Conservation (phyloP, 2,113 vertebrate species). For the Xenus cinereus region DNA sequence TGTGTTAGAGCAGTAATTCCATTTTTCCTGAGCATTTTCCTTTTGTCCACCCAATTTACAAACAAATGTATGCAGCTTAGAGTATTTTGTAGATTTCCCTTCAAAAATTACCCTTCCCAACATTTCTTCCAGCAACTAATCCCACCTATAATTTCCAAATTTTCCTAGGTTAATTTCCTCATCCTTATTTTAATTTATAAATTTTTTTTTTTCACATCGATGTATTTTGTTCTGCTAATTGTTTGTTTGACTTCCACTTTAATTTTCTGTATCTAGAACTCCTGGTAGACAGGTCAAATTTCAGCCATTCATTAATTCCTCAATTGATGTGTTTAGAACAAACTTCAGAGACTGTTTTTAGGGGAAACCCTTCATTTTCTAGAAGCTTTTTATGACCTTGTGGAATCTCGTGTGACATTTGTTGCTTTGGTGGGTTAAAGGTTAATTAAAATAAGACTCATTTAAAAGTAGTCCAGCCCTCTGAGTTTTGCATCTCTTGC, state of each 20-base stretch:
- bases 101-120: conserved; percentile 29
- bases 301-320: conserved; percentile 19
- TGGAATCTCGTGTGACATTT: conserved; percentile 35
- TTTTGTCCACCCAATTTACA: conserved; percentile 63
- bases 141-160: conserved; percentile 24
- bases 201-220: background rate
- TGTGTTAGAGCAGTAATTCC: conserved; percentile 49
- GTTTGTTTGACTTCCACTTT: background rate
- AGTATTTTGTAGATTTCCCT: conserved; percentile 36
- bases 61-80: conserved; percentile 67
- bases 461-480: conserved; percentile 24
- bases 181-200: background rate
- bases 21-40: conserved; percentile 50
- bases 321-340: background rate
- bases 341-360: conserved; percentile 4
- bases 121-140: conserved; percentile 54
- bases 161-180: conserved; percentile 34
- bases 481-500: conserved; percentile 51
- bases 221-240: conserved; percentile 1
- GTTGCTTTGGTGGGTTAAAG: conserved; percentile 58
- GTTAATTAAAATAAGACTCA: conserved; percentile 38
- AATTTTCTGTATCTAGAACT: background rate
- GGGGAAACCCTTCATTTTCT: conserved; percentile 4
- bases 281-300: conserved; percentile 38
- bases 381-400: background rate